Percentiles rank a stretch among this genome's conserved stretches.
Conservation (phyloP, 2,113 vertebrate genomes). For the Strigops habroptila region DNA sequence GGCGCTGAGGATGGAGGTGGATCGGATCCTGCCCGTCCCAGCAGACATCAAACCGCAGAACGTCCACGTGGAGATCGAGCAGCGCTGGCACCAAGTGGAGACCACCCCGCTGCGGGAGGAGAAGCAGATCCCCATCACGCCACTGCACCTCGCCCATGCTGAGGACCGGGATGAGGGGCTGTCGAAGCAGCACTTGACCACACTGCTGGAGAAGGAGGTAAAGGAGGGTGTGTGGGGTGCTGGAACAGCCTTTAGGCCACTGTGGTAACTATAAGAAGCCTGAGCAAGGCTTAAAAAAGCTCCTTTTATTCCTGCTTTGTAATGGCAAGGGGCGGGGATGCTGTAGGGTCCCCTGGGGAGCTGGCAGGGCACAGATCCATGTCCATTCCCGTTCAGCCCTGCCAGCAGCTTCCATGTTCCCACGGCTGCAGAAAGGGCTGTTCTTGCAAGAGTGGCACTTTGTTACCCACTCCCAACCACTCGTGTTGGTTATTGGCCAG, state of each 20-base stretch:
- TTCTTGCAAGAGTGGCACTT: background rate
- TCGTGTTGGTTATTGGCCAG: background rate
- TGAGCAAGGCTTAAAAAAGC: background rate
- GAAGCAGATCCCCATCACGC: conserved; percentile 91
- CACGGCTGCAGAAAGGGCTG: background rate
- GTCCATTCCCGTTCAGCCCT: rapidly evolving
- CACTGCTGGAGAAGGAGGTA: conserved; percentile 92
- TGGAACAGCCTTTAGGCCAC: background rate
- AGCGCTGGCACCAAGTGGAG: conserved; percentile 97
- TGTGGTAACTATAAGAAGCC: background rate
- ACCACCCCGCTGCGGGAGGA: conserved; percentile 92
- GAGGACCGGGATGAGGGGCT: conserved; percentile 72
- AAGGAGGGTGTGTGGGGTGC: background rate
- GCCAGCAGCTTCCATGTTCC: background rate
- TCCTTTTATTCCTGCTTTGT: background rate
- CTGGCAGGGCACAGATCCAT: background rate
- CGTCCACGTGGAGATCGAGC: conserved; percentile 91
- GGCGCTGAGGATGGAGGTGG: conserved; percentile 83
- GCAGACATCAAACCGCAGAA: conserved; percentile 69
- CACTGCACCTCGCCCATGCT: conserved; percentile 57
- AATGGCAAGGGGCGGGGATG: background rate
- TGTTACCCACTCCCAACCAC: background rate
- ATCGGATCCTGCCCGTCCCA: conserved; percentile 65
- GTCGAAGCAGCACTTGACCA: conserved; percentile 81
- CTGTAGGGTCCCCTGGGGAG: background rate